Evolutionary conservation across 2,113 vertebrate species (phyloP).

Genomic region (Butorides virescens): DNA sequence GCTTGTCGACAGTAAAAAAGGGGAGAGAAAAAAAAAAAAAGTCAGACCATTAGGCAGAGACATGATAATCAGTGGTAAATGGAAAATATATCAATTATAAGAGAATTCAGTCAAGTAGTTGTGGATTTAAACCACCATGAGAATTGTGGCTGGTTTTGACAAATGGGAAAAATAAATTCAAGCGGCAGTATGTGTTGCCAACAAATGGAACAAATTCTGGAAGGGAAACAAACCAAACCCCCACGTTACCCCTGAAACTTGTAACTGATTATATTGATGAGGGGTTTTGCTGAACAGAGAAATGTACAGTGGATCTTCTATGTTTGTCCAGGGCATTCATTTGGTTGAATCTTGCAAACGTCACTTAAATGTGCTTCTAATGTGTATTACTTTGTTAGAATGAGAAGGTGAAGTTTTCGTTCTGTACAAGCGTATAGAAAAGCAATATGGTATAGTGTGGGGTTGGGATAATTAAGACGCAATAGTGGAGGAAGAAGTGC

Average conservation of each 20-base stretch:
- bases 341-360: neutral
- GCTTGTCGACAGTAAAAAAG: neutral
- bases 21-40: fast-evolving
- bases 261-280: neutral
- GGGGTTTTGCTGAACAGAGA: neutral
- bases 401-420: neutral
- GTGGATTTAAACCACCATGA: neutral
- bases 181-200: neutral
- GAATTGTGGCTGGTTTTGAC: neutral
- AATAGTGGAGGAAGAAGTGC: neutral
- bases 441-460: neutral
- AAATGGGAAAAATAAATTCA: neutral
- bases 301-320: neutral
- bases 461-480: neutral
- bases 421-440: neutral
- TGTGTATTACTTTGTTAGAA: neutral
- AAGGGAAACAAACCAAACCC: neutral
- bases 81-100: neutral
- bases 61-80: neutral
- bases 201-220: neutral
- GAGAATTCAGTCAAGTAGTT: neutral
- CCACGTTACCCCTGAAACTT: neutral
- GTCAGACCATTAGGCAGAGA: neutral
- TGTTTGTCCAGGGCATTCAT: neutral
- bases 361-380: neutral